These are phyloP conservation scores for Agrotis puta DNA, from an alignment of 2,888 invertebrate genomes.

Conservation along the genomic window DNA sequence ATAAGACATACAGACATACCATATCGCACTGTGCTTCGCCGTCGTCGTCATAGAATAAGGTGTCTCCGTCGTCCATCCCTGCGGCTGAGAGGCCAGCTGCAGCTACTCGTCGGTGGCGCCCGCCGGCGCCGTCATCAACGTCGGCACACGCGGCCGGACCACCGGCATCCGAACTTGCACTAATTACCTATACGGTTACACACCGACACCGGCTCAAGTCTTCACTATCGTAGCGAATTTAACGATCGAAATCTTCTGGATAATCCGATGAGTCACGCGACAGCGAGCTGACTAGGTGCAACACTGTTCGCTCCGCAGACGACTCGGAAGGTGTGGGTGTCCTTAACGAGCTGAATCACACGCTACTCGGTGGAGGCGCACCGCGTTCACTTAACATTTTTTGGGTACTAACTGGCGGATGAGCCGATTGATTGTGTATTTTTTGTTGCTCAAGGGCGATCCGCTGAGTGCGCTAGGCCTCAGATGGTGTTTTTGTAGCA, in stretches of 20 bases:
- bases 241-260: constrained; percentile 80
- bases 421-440: constrained; percentile 73
- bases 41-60: constrained; percentile 90
- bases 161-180: constrained; percentile 88
- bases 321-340: constrained; percentile 86
- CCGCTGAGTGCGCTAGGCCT: constrained; percentile 73
- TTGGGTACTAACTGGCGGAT: constrained; percentile 69
- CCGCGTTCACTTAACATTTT: constrained; percentile 70
- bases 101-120: constrained; percentile 79
- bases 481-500: constrained; percentile 83
- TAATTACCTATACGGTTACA: constrained; percentile 71
- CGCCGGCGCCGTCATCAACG: constrained; percentile 88
- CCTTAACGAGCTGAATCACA: constrained; percentile 82
- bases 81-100: constrained; percentile 76
- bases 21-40: constrained; percentile 89
- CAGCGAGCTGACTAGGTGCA: constrained; percentile 76
- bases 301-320: constrained; percentile 74
- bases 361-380: constrained; percentile 77
- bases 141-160: constrained; percentile 80
- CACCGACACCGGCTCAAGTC: constrained; percentile 71
- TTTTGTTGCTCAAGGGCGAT: constrained; percentile 80
- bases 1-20: constrained; percentile 85
- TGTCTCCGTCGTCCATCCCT: constrained; percentile 90
- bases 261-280: constrained; percentile 88
- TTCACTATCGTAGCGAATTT: constrained; percentile 78